Percentiles rank a stretch among this genome's conserved stretches.
These are phyloP conservation scores for Phyto melanocephala DNA, from an alignment of 2,888 invertebrate genomes.

Conservation along the genomic window DNA sequence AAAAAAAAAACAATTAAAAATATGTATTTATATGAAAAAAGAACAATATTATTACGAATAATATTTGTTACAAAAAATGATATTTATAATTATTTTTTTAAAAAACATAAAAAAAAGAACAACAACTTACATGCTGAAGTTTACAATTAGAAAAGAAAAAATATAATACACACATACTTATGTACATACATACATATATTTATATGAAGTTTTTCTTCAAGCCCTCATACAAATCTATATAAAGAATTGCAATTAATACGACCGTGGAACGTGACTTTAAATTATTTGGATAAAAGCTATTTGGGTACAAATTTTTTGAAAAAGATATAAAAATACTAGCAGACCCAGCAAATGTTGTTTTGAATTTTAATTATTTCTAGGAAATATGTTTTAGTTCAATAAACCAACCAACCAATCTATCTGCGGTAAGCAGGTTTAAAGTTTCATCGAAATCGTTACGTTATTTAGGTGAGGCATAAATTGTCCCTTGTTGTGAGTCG, in stretches of 20 bases:
- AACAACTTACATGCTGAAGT: constrained; percentile 61
- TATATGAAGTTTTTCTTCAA: constrained; percentile 27
- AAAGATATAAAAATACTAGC: too few species aligned
- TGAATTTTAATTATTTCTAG: too few species aligned
- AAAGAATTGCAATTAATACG: constrained; percentile 8
- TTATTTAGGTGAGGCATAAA: too few species aligned
- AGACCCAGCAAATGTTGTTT: too few species aligned
- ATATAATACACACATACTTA: neutral
- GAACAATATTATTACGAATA: constrained; percentile 42
- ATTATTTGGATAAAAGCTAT: neutral
- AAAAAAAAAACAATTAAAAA: constrained; percentile 55
- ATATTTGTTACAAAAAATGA: constrained; percentile 22
- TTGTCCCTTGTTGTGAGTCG: too few species aligned
- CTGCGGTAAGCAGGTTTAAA: too few species aligned
- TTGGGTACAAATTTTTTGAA: too few species aligned
- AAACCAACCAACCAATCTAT: too few species aligned
- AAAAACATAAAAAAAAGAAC: constrained; percentile 2
- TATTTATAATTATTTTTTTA: neutral
- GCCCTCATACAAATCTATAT: constrained; percentile 29
- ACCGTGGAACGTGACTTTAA: neutral
- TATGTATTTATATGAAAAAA: constrained; percentile 46
- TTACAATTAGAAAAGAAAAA: constrained; percentile 58
- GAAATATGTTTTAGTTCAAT: too few species aligned
- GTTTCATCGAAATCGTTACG: too few species aligned
- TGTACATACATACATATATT: neutral